Evolutionary conservation across 2,797 vertebrate genomes (phyloP), one percentile per base, ranked within the genome.

Genomic region (Syndactyla subalaris): DNA sequence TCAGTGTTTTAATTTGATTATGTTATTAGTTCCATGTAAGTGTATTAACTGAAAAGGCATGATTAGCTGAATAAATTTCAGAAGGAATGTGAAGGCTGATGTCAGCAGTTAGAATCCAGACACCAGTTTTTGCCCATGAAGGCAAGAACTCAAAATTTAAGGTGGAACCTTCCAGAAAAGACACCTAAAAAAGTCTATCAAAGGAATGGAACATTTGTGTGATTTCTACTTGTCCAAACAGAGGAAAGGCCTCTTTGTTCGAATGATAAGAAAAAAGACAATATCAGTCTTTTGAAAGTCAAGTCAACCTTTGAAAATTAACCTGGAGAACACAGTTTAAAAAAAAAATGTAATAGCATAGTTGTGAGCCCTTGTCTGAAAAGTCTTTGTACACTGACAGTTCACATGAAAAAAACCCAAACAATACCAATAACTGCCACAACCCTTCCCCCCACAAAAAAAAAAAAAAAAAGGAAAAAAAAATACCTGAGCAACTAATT

Each of bases 1-100:
- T 95, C 75, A 79, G 57, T 91, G 39, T 78, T 94, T 93, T 84
- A 86, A 93, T 92, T 94, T 95, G 87, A 95, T 96, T 88, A 94
- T 90, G 52, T 76, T 94, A 93, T 91, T 96, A 95, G 91, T 89
- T 92, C 92, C 85, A 49, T 89, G 55, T 92, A 95, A 94, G 88
- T 95, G 36, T 91, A 93, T 96, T 96, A 96, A 91, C 87, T 55
- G 67, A 81, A 96, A 96, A 95, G 58, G 21, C 70, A 68, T 0
- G 8, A 96, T 96, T 92, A 95, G 45, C 51, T 92, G 85, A 85
- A 93, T 89, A 89, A 66, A 92, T 93, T 93, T 94, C 48, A 75
- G 39, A 48, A 89, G 36, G 57, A 12, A 86, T 68, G 16, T 48
- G 66, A 80, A 84, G 21, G n/a, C 58, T 85, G 34, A 15, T 93